Conservation (phyloP, 2,888 invertebrate species). For the Brachyopa scutellaris region DNA sequence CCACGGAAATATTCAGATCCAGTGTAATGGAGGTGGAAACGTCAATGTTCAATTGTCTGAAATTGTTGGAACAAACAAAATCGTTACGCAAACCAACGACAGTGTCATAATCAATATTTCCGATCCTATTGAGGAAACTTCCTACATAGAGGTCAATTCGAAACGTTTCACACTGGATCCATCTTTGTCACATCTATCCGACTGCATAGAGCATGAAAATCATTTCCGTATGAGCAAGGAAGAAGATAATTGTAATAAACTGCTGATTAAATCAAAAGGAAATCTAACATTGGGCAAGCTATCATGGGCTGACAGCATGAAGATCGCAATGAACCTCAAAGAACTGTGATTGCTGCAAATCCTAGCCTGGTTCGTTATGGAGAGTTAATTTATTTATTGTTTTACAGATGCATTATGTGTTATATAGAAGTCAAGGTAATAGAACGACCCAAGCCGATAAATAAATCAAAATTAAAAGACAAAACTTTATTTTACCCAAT, state of each 20-base stretch:
- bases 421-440: background rate
- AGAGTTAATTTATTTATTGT: constrained; percentile 28
- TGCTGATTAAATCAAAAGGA: constrained; percentile 76
- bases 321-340: constrained; percentile 64
- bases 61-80: constrained; percentile 77
- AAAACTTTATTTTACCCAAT: too few relatives aligned
- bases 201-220: constrained; percentile 75
- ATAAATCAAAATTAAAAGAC: constrained; percentile 9
- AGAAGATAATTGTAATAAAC: constrained; percentile 74
- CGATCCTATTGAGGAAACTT: constrained; percentile 78
- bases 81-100: constrained; percentile 76
- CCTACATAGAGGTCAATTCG: constrained; percentile 76
- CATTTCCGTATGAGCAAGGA: constrained; percentile 76
- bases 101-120: constrained; percentile 79
- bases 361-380: background rate
- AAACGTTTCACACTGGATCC: constrained; percentile 75
- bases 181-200: constrained; percentile 76
- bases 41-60: constrained; percentile 80
- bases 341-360: constrained; percentile 38
- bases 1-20: constrained; percentile 78
- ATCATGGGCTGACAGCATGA: constrained; percentile 80
- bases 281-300: constrained; percentile 78
- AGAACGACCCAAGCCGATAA: background rate
- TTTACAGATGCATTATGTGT: background rate
- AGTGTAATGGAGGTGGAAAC: constrained; percentile 77